These are phyloP conservation scores for Melangyna quadrimaculata DNA, from an alignment of 2,888 invertebrate genomes.

Conservation along the genomic window DNA sequence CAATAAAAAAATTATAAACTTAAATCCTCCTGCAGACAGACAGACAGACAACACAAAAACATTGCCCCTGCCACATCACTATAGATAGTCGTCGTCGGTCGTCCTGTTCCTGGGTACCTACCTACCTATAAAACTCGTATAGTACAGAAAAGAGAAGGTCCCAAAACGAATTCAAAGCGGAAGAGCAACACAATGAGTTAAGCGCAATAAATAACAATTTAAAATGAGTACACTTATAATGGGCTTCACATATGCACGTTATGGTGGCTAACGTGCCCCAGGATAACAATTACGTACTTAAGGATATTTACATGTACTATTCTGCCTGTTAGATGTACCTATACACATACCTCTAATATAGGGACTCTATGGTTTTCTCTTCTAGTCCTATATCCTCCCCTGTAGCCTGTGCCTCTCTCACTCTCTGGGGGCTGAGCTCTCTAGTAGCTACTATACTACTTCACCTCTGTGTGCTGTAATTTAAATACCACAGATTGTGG, in stretches of 20 bases:
- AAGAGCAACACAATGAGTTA: slow-evolving; percentile 71
- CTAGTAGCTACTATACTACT: slow-evolving; percentile 1
- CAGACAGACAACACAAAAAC: slow-evolving; percentile 23
- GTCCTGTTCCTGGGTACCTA: slow-evolving; percentile 3
- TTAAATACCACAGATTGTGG: slow-evolving; percentile 71
- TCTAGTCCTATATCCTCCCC: slow-evolving; percentile 13
- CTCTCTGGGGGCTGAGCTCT: not conserved
- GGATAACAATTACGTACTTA: slow-evolving; percentile 72
- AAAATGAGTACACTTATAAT: slow-evolving; percentile 72
- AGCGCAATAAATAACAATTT: slow-evolving; percentile 72
- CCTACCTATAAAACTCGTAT: not conserved
- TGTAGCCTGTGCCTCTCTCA: not conserved
- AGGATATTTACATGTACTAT: slow-evolving; percentile 67
- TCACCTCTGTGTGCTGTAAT: slow-evolving; percentile 51
- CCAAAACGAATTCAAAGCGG: slow-evolving; percentile 70
- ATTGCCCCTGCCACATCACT: not conserved
- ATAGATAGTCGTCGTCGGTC: slow-evolving; percentile 15
- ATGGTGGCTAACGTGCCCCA: slow-evolving; percentile 72
- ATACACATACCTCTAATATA: not conserved
- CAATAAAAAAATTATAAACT: slow-evolving; percentile 20
- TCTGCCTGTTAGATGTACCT: slow-evolving; percentile 1
- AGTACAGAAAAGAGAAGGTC: slow-evolving; percentile 36
- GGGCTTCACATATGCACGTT: slow-evolving; percentile 72
- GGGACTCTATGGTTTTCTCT: slow-evolving; percentile 34
- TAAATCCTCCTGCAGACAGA: slow-evolving; percentile 57